A percentile compares a stretch with the other conserved stretches of the same genome.
phyloP scores from a whole-genome alignment of 92 coral and sea anemone genomes.

The Meandrina meandrites region DNA sequence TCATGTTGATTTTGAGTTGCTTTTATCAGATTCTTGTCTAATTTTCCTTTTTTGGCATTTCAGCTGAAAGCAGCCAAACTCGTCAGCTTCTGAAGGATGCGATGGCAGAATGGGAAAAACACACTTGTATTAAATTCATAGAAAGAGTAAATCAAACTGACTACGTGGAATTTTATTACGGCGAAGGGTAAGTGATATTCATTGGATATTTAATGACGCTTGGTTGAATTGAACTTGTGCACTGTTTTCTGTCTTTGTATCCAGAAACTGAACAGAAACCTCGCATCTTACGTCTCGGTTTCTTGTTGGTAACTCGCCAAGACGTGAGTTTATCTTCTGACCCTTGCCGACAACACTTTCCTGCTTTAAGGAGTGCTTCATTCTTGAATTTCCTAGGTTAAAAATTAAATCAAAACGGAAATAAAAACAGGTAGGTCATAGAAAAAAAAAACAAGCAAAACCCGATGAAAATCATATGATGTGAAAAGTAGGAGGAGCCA shows the following conservation, averaged over 20 bases:
- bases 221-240: background rate
- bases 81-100: slow-evolving; percentile 70
- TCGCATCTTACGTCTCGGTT: background rate
- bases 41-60: background rate
- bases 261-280: background rate
- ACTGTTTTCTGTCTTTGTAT: background rate
- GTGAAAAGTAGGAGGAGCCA: too few species aligned
- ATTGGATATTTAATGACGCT: background rate
- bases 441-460: background rate
- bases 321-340: background rate
- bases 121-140: slow-evolving; percentile 78
- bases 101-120: slow-evolving; percentile 77
- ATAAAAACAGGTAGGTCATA: background rate
- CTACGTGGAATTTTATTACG: slow-evolving; percentile 80
- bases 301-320: background rate
- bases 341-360: background rate
- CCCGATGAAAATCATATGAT: background rate
- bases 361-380: background rate
- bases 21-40: background rate
- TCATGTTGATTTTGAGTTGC: background rate
- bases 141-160: slow-evolving; percentile 74
- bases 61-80: slow-evolving; percentile 60
- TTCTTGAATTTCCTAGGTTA: background rate
- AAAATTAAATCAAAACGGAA: background rate
- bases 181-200: slow-evolving; percentile 68